Conservation (phyloP, 2,113 vertebrate species). For the Sinocyclocheilus anshuiensis region DNA sequence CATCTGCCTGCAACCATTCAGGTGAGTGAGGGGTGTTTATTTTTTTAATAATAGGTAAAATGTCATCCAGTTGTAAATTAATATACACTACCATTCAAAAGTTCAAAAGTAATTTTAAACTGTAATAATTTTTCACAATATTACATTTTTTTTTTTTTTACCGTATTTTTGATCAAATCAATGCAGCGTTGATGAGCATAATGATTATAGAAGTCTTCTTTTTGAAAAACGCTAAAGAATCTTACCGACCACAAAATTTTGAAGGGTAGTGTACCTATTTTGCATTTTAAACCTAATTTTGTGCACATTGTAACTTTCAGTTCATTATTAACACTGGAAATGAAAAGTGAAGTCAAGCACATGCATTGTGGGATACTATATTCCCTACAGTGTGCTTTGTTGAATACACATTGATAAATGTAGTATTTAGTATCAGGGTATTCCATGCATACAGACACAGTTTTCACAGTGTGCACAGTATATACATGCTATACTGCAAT, state of each 20-base stretch:
- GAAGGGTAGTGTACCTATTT: neutral
- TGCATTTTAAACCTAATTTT: neutral
- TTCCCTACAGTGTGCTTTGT: neutral
- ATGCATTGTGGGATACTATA: neutral
- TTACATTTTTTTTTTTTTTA: neutral
- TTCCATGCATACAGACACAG: neutral
- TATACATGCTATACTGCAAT: neutral
- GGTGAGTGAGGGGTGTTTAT: neutral
- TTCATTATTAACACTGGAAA: neutral
- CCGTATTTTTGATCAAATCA: too few species aligned
- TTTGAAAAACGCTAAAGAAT: too few species aligned
- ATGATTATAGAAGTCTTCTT: too few species aligned
- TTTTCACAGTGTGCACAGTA: neutral
- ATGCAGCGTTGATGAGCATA: too few species aligned
- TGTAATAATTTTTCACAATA: neutral
- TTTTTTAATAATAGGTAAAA: neutral
- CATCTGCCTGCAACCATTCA: neutral
- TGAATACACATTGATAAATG: neutral
- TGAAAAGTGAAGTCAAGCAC: neutral
- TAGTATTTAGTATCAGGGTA: neutral
- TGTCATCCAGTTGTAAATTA: neutral
- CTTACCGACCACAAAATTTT: too few species aligned
- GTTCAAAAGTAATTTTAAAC: neutral
- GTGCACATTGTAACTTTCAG: neutral
- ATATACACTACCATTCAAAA: neutral